Conservation (phyloP, 1,140 invertebrate genomes). For the Fopius arisanus region DNA sequence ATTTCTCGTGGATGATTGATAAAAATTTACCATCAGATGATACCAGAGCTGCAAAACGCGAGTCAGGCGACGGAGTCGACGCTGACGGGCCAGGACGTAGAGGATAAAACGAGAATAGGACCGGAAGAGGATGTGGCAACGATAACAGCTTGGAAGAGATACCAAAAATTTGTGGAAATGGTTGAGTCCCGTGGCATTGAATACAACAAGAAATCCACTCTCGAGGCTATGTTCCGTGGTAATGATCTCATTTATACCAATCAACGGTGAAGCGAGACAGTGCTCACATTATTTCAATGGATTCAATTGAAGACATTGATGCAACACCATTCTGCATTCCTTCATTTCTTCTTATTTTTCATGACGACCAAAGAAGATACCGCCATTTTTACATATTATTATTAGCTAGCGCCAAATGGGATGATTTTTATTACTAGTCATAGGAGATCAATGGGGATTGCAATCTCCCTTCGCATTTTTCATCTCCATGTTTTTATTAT, state of each 20-base stretch:
- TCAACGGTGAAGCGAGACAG: slow-evolving; percentile 18
- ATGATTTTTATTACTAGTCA: too few relatives aligned
- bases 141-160: slow-evolving; percentile 53
- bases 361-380: too few relatives aligned
- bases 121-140: slow-evolving; percentile 47
- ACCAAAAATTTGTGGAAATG: slow-evolving; percentile 46
- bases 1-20: neutral
- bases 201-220: slow-evolving; percentile 46
- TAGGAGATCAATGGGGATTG: too few relatives aligned
- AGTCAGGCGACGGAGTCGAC: slow-evolving; percentile 43
- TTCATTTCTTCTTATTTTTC: too few relatives aligned
- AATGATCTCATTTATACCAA: slow-evolving; percentile 48
- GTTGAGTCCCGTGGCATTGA: slow-evolving; percentile 47
- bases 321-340: neutral
- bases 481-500: too few relatives aligned
- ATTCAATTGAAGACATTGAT: slow-evolving; percentile 13
- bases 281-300: neutral
- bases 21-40: slow-evolving; percentile 38
- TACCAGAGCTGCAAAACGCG: slow-evolving; percentile 46
- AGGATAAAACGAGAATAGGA: slow-evolving; percentile 39
- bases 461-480: too few relatives aligned
- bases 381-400: too few relatives aligned
- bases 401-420: too few relatives aligned
- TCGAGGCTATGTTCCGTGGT: slow-evolving; percentile 56
- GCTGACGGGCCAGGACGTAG: slow-evolving; percentile 36